Percentiles rank a stretch among this genome's conserved stretches.
Evolutionary conservation across 2,888 invertebrate genomes (phyloP).

Genomic region (Gari tellinella): DNA sequence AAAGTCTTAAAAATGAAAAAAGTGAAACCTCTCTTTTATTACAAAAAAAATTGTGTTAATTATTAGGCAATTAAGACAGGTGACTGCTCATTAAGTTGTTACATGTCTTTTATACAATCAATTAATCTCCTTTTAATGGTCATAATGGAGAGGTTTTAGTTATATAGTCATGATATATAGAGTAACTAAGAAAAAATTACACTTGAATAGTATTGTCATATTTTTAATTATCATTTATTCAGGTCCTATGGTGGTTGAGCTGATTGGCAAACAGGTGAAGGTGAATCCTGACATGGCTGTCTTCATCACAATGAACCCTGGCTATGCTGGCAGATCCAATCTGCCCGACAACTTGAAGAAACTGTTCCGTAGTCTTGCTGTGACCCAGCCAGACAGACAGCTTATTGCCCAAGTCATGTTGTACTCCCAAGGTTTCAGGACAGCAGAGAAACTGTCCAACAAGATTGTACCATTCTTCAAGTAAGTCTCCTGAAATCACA

Average conservation of each 20-base stretch:
- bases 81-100: no score
- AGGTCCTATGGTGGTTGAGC: constrained; percentile 87
- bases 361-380: constrained; percentile 98
- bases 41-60: no score
- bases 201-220: no score
- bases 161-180: no score
- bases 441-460: constrained; percentile 98
- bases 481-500: constrained; percentile 86
- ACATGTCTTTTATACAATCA: no score
- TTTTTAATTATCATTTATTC: no score
- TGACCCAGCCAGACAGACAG: constrained; percentile 99
- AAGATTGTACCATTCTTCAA: constrained; percentile 99
- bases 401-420: constrained; percentile 99
- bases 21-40: no score
- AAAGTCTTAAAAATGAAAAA: no score
- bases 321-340: constrained; percentile 96
- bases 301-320: constrained; percentile 98
- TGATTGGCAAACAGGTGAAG: constrained; percentile 98
- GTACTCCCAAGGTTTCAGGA: constrained; percentile 99
- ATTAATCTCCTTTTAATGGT: no score
- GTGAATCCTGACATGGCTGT: constrained; percentile 99
- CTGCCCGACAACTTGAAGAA: constrained; percentile 98
- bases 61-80: no score
- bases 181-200: no score
- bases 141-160: no score